Evolutionary conservation across 2,888 invertebrate species (phyloP).

Genomic region (Acleris cristana): DNA sequence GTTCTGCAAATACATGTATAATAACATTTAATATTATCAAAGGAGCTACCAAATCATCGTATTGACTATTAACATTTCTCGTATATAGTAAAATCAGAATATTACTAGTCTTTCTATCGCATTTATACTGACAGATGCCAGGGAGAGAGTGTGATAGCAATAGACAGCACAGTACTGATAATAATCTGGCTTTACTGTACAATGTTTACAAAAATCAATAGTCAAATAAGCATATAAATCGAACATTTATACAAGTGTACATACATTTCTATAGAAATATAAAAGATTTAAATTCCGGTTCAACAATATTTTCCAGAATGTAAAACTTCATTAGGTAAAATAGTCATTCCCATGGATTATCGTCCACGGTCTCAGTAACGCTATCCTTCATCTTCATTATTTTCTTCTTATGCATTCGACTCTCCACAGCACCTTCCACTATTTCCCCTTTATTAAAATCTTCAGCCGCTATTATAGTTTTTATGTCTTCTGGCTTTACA

Average conservation of each 20-base stretch:
- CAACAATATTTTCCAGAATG: constrained; percentile 68
- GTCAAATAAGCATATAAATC: background rate
- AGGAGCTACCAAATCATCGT: too few relatives aligned
- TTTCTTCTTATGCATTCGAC: constrained; percentile 64
- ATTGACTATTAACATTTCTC: too few relatives aligned
- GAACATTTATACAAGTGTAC: background rate
- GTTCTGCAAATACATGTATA: too few relatives aligned
- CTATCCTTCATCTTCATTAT: constrained; percentile 65
- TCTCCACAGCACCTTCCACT: constrained; percentile 62
- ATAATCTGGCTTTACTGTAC: too few relatives aligned
- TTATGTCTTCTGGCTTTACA: constrained; percentile 32
- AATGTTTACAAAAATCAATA: background rate
- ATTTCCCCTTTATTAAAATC: constrained; percentile 77
- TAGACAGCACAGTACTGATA: too few relatives aligned
- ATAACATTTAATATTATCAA: too few relatives aligned
- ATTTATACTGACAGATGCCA: too few relatives aligned
- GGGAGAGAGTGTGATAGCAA: too few relatives aligned
- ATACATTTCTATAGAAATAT: constrained; percentile 56
- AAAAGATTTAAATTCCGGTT: constrained; percentile 69
- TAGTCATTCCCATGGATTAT: constrained; percentile 81
- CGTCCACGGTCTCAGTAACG: constrained; percentile 67
- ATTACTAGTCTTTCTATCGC: too few relatives aligned
- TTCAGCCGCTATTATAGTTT: constrained; percentile 57
- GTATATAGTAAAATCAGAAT: too few relatives aligned
- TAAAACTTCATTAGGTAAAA: constrained; percentile 75